Percentiles rank a stretch among this genome's conserved stretches.
phyloP scores from a whole-genome alignment of 2,797 vertebrate genomes.

The Myotis findleyi region DNA sequence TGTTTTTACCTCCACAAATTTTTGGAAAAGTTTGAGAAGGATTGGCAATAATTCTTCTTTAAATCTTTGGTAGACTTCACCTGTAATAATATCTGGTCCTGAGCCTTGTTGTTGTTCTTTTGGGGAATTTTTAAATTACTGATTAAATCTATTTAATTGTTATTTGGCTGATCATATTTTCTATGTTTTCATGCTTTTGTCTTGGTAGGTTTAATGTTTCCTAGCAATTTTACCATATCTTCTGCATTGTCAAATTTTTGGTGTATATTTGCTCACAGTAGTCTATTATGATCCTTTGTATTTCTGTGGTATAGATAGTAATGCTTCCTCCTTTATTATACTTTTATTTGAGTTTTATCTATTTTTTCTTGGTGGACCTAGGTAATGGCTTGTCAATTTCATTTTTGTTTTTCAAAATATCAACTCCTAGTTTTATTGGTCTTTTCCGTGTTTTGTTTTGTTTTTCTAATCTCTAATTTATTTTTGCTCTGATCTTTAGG shows the following conservation, averaged over 20 bases:
- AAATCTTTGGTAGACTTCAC: neutral
- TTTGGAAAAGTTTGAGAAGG: slow-evolving; percentile 1
- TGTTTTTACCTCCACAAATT: neutral
- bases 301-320: neutral
- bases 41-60: neutral
- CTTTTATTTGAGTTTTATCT: neutral
- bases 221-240: neutral
- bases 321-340: neutral
- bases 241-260: neutral
- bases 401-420: neutral
- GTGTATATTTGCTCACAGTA: neutral
- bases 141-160: neutral
- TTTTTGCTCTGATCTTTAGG: neutral
- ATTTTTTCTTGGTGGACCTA: neutral
- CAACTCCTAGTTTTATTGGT: neutral
- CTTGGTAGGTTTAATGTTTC: neutral
- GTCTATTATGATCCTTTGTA: neutral
- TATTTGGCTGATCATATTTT: neutral
- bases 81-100: neutral
- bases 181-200: neutral
- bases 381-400: neutral
- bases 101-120: neutral
- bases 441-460: neutral
- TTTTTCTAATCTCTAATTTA: neutral
- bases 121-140: neutral